Evolutionary conservation across 2,113 vertebrate species (phyloP).

Genomic region (Scalopus aquaticus): DNA sequence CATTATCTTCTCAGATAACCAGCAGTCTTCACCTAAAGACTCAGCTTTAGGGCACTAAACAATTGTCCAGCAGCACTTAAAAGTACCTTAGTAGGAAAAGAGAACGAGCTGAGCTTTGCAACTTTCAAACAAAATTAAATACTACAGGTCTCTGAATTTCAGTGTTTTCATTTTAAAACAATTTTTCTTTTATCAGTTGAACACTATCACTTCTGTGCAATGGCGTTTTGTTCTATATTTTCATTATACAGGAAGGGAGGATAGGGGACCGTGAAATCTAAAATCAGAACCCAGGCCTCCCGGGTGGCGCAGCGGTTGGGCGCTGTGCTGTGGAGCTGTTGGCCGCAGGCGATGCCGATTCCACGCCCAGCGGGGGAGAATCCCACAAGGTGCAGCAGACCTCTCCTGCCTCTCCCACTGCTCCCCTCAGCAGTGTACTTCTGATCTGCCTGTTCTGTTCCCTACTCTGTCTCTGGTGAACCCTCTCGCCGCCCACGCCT

Average conservation of each 20-base stretch:
- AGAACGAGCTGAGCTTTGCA: neutral
- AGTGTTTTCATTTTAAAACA: constrained; percentile 24
- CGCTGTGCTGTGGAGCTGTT: too few species aligned
- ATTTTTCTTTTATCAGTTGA: neutral
- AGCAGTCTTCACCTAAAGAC: neutral
- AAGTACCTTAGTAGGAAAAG: neutral
- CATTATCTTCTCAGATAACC: constrained; percentile 18
- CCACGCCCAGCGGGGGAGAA: too few species aligned
- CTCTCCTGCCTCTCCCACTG: too few species aligned
- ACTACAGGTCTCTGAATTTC: neutral
- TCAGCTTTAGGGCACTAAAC: neutral
- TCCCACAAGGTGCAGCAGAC: too few species aligned
- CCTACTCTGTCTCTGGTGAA: too few species aligned
- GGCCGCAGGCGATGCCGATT: too few species aligned
- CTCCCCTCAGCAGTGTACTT: too few species aligned
- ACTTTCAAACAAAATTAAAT: constrained; percentile 12
- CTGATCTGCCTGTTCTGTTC: too few species aligned
- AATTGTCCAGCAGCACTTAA: neutral
- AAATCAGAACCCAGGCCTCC: neutral
- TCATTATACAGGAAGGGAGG: neutral
- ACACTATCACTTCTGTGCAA: neutral
- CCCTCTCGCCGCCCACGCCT: too few species aligned
- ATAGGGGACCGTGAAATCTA: neutral
- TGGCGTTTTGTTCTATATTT: neutral
- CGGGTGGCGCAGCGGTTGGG: too few species aligned